Evolutionary conservation across 1,140 invertebrate species (phyloP), one percentile per base, ranked within the genome.

Genomic region (Hylaeus volcanicus): DNA sequence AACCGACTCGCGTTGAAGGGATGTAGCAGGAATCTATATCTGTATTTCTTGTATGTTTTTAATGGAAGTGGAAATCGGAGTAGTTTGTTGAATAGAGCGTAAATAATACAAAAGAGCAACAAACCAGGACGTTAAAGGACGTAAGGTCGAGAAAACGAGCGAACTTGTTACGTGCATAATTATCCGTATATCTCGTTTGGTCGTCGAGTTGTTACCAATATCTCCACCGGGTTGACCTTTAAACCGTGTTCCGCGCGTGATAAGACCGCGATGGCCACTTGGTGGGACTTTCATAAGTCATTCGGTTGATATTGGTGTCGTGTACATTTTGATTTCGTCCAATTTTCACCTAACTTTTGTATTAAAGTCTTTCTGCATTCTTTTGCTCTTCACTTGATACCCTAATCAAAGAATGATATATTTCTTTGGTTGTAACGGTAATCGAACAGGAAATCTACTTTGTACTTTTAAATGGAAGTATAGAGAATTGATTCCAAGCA

Each of bases 181-280:
- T 71, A 81, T 77, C 51, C 55, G 15, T 68, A 74, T 55, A 82
- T 72, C 83, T 83, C 76, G 70, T 75, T 82, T 48, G 60, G 69
- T 76, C 77, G 73, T 71, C 86, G 61, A n/a, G 48, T 76, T 79
- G 74, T 85, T 84, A 74, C 72, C 83, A 84, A 88, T 92, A 90
- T 91, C 88, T 87, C 86, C 61, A 74, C 73, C 70, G 63, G 55
- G 83, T 72, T 91, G 91, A 92, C 91, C 91, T 91, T 91, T 91
- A 90, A 90, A 87, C 91, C 70, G 73, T 76, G 71, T 72, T 73
- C 61, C 60, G 65, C 68, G 78, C 65, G 51, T 79, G 89, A 91
- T 90, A 92, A 90, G 83, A 74, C 72, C 74, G 65, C 63, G 79
- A 81, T 71, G 85, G 12, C 60, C 63, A 60, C 65, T 55, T n/a